These are phyloP conservation scores for Chaetoderma sp. DNA, from an alignment of 2,888 invertebrate genomes.

Conservation along the genomic window DNA sequence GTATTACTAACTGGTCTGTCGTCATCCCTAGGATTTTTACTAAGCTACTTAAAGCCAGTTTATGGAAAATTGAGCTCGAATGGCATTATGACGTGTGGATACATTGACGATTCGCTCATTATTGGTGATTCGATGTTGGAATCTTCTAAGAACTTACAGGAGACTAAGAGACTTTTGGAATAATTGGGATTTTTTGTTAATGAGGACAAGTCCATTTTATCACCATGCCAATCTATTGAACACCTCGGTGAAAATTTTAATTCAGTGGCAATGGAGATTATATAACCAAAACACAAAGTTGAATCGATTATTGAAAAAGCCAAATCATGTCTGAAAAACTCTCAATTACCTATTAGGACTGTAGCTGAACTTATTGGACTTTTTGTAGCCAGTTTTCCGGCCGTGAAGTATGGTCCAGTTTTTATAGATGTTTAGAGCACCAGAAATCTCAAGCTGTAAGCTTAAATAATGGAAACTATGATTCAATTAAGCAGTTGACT, in stretches of 20 bases:
- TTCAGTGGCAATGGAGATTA: neutral
- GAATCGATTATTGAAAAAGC: neutral
- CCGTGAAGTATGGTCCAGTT: constrained; percentile 5
- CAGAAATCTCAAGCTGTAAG: neutral
- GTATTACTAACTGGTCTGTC: constrained; percentile 8
- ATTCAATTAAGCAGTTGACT: neutral
- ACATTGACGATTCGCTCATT: constrained; percentile 7
- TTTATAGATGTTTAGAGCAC: constrained; percentile 4
- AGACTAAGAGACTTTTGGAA: neutral
- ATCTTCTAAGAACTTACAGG: neutral
- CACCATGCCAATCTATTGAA: neutral
- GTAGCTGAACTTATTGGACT: constrained; percentile 8
- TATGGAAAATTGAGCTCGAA: neutral
- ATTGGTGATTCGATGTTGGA: neutral
- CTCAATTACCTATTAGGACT: neutral
- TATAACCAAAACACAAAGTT: neutral
- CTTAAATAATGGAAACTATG: neutral
- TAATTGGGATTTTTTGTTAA: neutral
- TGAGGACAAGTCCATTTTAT: neutral
- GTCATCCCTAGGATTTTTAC: constrained; percentile 6
- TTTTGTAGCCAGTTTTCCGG: constrained; percentile 9
- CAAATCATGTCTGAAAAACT: neutral
- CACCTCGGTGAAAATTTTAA: neutral
- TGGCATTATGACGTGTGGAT: neutral
- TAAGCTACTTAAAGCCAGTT: constrained; percentile 11